phyloP scores from a whole-genome alignment of 2,113 vertebrate species.

The Vulpes lagopus region DNA sequence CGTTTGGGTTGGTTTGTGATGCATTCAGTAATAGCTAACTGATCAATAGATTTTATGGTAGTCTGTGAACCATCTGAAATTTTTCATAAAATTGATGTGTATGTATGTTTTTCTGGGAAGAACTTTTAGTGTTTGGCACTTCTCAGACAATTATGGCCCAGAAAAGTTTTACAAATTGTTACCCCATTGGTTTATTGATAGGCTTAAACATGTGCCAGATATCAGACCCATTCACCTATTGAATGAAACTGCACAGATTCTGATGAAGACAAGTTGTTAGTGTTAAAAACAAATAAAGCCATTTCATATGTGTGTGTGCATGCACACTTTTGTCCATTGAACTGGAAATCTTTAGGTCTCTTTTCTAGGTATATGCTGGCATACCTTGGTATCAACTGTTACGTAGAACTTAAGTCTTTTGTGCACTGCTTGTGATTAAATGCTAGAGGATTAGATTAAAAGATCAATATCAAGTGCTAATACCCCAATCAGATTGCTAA shows the following conservation, averaged over 20 bases:
- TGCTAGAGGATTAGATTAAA: conserved; percentile 27
- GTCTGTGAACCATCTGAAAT: neutral
- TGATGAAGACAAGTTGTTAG: neutral
- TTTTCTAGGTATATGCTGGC: neutral
- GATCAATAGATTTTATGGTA: neutral
- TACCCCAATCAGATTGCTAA: neutral
- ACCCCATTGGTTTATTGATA: neutral
- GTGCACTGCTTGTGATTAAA: conserved; percentile 2
- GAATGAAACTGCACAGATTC: neutral
- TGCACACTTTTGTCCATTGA: neutral
- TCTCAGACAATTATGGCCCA: neutral
- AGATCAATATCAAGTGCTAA: conserved; percentile 46
- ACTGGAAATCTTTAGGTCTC: neutral
- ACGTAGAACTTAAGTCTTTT: neutral
- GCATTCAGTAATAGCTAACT: neutral
- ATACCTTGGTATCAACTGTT: neutral
- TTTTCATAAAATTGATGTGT: neutral
- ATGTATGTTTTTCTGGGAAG: neutral
- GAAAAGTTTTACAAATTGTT: neutral
- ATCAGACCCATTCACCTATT: neutral
- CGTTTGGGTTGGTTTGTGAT: conserved; percentile 2
- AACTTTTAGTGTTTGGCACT: conserved; percentile 12
- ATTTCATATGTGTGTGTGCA: too few species aligned
- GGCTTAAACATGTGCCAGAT: neutral
- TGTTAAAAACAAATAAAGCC: neutral